Evolutionary conservation across 92 coral and sea anemone genomes (phyloP).

Genomic region (Epizoanthus ramosus): DNA sequence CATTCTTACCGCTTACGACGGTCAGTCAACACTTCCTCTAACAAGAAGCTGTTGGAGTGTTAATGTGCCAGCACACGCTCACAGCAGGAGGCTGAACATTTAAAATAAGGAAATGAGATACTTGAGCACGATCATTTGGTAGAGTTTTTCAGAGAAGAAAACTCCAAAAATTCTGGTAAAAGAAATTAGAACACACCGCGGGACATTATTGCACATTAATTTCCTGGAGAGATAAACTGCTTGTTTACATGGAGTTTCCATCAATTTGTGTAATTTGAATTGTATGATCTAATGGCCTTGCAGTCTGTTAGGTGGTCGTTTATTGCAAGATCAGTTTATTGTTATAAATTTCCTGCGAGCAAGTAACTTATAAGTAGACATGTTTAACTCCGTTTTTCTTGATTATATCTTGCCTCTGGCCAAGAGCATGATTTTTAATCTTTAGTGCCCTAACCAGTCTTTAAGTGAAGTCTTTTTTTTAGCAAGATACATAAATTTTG

Average conservation of each 20-base stretch:
- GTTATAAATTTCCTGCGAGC: background rate
- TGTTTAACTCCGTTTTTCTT: background rate
- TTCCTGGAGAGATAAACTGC: conserved; percentile 24
- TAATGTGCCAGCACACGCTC: conserved; percentile 3
- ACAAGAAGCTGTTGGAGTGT: background rate
- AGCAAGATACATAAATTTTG: background rate
- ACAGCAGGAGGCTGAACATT: conserved; percentile 33
- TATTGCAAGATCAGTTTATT: background rate
- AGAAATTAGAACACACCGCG: conserved; percentile 25
- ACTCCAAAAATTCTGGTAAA: conserved; percentile 17
- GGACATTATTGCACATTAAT: conserved; percentile 36
- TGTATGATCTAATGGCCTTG: conserved; percentile 23
- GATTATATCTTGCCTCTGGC: background rate
- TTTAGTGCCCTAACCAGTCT: background rate
- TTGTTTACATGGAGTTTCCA: conserved; percentile 12
- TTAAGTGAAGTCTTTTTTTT: background rate
- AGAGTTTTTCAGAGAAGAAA: conserved; percentile 10
- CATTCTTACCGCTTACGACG: background rate
- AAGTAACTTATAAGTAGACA: background rate
- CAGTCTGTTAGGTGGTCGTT: conserved; percentile 10
- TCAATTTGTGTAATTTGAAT: conserved; percentile 25
- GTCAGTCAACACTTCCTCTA: background rate
- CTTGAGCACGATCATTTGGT: conserved; percentile 21
- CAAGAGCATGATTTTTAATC: background rate
- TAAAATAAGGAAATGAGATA: conserved; percentile 37